phyloP scores from a whole-genome alignment of 2,113 vertebrate species.

The Cinclus mexicanus region DNA sequence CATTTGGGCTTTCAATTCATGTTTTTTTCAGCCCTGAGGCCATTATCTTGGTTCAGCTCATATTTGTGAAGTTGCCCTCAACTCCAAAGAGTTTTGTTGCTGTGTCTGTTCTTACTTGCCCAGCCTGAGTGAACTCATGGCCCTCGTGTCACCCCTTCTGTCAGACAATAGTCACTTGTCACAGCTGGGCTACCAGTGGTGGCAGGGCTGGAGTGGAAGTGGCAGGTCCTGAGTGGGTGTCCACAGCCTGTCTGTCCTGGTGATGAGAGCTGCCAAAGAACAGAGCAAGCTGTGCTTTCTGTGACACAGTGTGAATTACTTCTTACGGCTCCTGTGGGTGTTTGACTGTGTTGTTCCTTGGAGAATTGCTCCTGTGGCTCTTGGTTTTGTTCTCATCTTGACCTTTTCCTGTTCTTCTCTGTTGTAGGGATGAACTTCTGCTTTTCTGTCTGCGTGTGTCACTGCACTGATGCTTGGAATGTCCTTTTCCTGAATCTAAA shows the following conservation, averaged over 20 bases:
- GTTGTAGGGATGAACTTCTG: neutral
- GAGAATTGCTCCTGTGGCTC: neutral
- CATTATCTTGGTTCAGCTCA: neutral
- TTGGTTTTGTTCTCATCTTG: neutral
- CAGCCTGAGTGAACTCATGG: too few species aligned
- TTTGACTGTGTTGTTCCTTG: neutral
- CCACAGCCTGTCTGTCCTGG: too few species aligned
- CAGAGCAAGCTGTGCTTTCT: neutral
- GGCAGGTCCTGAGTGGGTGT: neutral
- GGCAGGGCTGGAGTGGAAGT: neutral
- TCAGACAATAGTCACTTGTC: neutral
- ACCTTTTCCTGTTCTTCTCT: neutral
- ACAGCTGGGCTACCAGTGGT: neutral
- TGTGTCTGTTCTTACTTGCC: neutral
- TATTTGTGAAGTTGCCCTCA: neutral
- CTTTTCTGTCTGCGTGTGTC: neutral
- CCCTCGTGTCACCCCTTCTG: neutral
- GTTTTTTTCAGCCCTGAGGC: neutral
- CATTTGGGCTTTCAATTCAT: neutral
- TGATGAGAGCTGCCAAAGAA: neutral
- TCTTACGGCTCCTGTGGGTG: neutral
- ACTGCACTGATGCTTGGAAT: neutral
- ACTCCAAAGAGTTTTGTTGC: neutral
- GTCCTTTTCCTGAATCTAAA: neutral
- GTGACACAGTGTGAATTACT: neutral